Percentiles rank a stretch among this genome's conserved stretches.
Evolutionary conservation across 1,140 invertebrate species (phyloP).

Genomic region (Temnothorax longispinosus): DNA sequence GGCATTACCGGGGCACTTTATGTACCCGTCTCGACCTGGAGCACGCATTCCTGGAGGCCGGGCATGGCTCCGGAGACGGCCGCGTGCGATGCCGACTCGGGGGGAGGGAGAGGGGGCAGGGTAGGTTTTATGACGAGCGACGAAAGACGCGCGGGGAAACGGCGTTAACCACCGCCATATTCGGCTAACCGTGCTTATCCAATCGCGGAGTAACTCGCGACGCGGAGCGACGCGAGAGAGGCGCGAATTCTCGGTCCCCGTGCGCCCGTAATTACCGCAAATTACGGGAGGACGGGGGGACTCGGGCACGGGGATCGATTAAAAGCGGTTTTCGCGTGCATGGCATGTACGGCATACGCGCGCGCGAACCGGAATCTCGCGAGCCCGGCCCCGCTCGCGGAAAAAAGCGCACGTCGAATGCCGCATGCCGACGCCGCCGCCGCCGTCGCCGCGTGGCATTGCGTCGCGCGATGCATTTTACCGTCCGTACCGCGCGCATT

Average conservation of each 20-base stretch:
- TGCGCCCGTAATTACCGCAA: slow-evolving; percentile 51
- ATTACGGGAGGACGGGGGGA: slow-evolving; percentile 42
- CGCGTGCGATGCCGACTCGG: background rate
- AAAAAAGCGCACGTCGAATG: slow-evolving; percentile 23
- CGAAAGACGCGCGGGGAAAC: background rate
- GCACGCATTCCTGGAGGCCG: slow-evolving; percentile 47
- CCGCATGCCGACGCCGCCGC: background rate
- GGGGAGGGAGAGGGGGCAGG: background rate
- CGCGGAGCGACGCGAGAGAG: slow-evolving; percentile 8
- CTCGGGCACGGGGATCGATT: slow-evolving; percentile 8
- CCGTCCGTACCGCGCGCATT: background rate
- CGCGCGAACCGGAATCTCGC: slow-evolving; percentile 22
- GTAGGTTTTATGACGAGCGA: slow-evolving; percentile 57
- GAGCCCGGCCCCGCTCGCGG: background rate
- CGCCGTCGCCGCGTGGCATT: background rate
- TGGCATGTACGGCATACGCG: slow-evolving; percentile 5
- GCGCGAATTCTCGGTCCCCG: slow-evolving; percentile 54
- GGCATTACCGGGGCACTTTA: slow-evolving; percentile 32
- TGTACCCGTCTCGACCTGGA: slow-evolving; percentile 44
- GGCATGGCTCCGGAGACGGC: slow-evolving; percentile 19
- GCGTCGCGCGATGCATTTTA: background rate
- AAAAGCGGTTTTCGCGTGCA: slow-evolving; percentile 44
- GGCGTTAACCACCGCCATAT: slow-evolving; percentile 55
- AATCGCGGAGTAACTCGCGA: slow-evolving; percentile 47
- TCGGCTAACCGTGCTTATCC: slow-evolving; percentile 46